Percentiles rank a stretch among this genome's conserved stretches.
Conservation (phyloP, 2,888 invertebrate genomes). For the Caenorhabditis afra region DNA sequence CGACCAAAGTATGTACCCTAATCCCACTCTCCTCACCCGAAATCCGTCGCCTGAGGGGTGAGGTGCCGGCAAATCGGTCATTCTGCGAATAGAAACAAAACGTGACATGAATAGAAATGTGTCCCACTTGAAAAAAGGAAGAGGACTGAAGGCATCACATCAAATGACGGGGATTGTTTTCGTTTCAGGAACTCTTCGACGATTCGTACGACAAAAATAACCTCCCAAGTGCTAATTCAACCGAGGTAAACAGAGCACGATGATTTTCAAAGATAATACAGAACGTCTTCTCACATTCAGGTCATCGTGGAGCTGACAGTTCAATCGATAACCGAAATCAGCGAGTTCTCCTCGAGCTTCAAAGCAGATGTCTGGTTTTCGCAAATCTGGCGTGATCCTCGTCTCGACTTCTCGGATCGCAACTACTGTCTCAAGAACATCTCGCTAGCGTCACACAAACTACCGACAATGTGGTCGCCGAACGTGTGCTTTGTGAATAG, state of each 20-base stretch:
- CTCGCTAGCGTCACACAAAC: slow-evolving; percentile 78
- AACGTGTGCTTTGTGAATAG: slow-evolving; percentile 81
- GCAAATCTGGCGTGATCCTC: slow-evolving; percentile 80
- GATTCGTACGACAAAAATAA: slow-evolving; percentile 80
- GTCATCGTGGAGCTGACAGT: slow-evolving; percentile 80
- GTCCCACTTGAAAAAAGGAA: neutral
- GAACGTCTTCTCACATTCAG: no score
- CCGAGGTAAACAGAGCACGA: slow-evolving; percentile 65
- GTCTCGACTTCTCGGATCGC: slow-evolving; percentile 76
- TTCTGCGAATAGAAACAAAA: slow-evolving; percentile 34
- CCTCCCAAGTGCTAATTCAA: slow-evolving; percentile 77
- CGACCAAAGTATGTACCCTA: slow-evolving; percentile 45
- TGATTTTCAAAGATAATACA: no score
- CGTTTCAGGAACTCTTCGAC: slow-evolving; percentile 75
- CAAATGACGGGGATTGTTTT: neutral
- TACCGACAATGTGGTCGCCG: slow-evolving; percentile 80
- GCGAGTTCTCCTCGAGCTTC: slow-evolving; percentile 79
- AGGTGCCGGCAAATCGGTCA: slow-evolving; percentile 14
- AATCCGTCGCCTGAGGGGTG: slow-evolving; percentile 37
- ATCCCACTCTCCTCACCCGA: slow-evolving; percentile 3
- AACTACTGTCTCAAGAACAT: slow-evolving; percentile 79
- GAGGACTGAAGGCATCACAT: slow-evolving; percentile 3
- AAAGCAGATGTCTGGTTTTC: slow-evolving; percentile 80
- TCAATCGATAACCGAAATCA: slow-evolving; percentile 79
- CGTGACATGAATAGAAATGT: slow-evolving; percentile 1